Percentiles rank a stretch among this genome's conserved stretches.
Conservation (phyloP, 2,888 invertebrate genomes). For the Ophion ellenae region DNA sequence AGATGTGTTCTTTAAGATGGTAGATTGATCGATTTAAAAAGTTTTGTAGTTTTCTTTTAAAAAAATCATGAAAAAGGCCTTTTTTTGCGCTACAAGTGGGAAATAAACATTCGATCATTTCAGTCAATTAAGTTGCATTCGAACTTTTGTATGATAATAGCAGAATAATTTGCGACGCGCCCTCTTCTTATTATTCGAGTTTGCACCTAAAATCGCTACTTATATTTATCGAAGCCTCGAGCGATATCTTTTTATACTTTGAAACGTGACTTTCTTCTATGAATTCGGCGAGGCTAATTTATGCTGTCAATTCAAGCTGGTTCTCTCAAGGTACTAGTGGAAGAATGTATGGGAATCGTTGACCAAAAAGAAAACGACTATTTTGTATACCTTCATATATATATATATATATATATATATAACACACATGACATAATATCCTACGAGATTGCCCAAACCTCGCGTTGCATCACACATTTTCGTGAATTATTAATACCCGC, state of each 20-base stretch:
- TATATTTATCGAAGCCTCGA: slow-evolving; percentile 20
- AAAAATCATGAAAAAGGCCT: no score
- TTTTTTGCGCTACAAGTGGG: no score
- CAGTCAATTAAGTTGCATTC: neutral
- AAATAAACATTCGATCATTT: neutral
- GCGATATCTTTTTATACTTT: slow-evolving; percentile 3
- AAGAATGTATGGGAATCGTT: slow-evolving; percentile 6
- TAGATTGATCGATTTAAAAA: no score
- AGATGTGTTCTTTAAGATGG: no score
- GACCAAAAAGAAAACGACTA: slow-evolving; percentile 5
- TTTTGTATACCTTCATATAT: neutral
- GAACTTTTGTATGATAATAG: neutral
- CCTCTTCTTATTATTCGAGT: neutral
- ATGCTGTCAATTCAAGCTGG: slow-evolving; percentile 23
- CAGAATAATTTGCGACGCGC: slow-evolving; percentile 13
- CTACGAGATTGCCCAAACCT: slow-evolving; percentile 31
- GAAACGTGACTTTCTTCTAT: slow-evolving; percentile 3
- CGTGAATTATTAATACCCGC: slow-evolving; percentile 31
- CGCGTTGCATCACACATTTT: slow-evolving; percentile 36
- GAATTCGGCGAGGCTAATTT: slow-evolving; percentile 29
- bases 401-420: neutral
- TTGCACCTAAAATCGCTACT: neutral
- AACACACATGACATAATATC: slow-evolving; percentile 7
- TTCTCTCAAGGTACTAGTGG: neutral
- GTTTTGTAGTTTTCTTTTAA: no score